Conservation (phyloP, 2,888 invertebrate species). For the Drosophila lutescens region DNA sequence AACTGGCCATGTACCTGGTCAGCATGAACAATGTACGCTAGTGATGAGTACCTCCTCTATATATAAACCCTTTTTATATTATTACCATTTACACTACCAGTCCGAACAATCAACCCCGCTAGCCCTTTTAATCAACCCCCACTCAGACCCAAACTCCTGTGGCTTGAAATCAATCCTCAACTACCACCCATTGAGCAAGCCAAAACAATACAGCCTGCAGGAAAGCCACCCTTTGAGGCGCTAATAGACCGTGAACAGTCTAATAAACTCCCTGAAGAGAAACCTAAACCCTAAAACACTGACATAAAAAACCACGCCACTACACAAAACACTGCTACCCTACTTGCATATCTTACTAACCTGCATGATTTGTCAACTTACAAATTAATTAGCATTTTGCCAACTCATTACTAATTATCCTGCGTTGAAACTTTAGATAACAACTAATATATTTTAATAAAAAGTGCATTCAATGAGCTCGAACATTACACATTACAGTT, state of each 20-base stretch:
- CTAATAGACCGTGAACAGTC: constrained; percentile 63
- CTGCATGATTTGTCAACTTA: constrained; percentile 28
- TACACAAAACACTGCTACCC: constrained; percentile 13
- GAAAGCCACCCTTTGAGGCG: constrained; percentile 19
- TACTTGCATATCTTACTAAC: constrained; percentile 15
- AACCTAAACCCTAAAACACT: constrained; percentile 20
- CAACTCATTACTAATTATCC: neutral
- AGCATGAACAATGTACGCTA: constrained; percentile 85
- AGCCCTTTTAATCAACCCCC: constrained; percentile 13
- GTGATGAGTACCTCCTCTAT: constrained; percentile 51
- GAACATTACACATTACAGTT: too few species aligned
- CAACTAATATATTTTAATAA: neutral
- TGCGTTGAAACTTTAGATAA: neutral
- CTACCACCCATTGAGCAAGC: constrained; percentile 13
- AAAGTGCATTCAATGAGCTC: neutral
- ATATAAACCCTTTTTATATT: constrained; percentile 18
- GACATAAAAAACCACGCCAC: constrained; percentile 32
- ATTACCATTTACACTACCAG: constrained; percentile 7
- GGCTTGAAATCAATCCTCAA: constrained; percentile 22
- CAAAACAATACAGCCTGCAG: constrained; percentile 38
- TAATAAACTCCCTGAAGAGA: neutral
- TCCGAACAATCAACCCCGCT: constrained; percentile 6
- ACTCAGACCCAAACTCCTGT: neutral
- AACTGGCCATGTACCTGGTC: constrained; percentile 90
- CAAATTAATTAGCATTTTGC: neutral